phyloP scores from a whole-genome alignment of 1,140 invertebrate species.

The Drosophila leontia region DNA sequence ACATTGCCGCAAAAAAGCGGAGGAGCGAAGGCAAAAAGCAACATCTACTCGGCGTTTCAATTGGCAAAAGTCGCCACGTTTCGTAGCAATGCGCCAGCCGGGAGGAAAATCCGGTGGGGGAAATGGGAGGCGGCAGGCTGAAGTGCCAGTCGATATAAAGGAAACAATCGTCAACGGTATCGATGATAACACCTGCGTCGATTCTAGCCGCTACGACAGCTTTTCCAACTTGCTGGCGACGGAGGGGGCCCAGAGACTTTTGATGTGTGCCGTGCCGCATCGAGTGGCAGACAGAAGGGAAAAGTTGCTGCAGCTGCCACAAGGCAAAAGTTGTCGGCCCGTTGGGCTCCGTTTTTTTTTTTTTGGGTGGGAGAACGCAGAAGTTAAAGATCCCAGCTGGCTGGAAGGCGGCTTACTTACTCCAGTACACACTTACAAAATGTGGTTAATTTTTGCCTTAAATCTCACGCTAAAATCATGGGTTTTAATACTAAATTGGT shows the following conservation, averaged over 20 bases:
- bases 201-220: constrained; percentile 68
- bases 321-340: constrained; percentile 65
- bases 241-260: constrained; percentile 57
- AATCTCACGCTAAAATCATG: background rate
- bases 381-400: constrained; percentile 9
- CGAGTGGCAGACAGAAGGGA: constrained; percentile 64
- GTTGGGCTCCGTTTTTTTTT: constrained; percentile 41
- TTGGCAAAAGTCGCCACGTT: constrained; percentile 74
- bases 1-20: constrained; percentile 42
- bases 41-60: constrained; percentile 55
- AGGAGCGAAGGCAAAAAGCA: constrained; percentile 33
- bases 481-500: background rate
- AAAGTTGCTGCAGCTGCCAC: constrained; percentile 56
- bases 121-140: constrained; percentile 21
- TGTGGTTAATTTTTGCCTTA: background rate
- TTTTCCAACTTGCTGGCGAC: constrained; percentile 62
- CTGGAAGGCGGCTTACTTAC: background rate
- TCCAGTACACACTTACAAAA: constrained; percentile 11
- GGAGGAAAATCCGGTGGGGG: constrained; percentile 10
- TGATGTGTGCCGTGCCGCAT: constrained; percentile 77
- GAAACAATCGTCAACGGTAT: constrained; percentile 79
- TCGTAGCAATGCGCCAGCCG: constrained; percentile 61
- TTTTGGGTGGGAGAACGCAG: constrained; percentile 23
- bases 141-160: constrained; percentile 64
- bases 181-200: constrained; percentile 76